Base-by-base conservation (phyloP, 2,888 invertebrate genomes). In the Hyppa rectilinea region DNA sequence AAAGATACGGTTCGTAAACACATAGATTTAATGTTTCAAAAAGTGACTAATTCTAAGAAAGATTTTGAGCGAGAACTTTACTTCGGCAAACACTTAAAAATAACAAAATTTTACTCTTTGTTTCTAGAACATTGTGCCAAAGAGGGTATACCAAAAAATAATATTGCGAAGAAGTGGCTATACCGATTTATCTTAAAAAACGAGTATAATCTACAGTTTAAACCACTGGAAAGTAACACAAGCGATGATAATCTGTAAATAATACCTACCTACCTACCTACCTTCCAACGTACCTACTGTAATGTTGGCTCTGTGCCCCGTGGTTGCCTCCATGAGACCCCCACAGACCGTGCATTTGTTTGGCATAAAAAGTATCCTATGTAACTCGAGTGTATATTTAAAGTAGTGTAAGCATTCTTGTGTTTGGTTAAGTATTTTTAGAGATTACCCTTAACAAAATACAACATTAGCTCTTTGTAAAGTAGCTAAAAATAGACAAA, bases 141-240 rank as follows among this genome's bases (percentile, higher is more conserved):
- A 53, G 26, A 52, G 17, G 0, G 14, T 0, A 45, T 68, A 43
- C 68, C 52, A 29, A 36, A 40, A 23, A 12, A 10, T 36, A 10
- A 53, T 1, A 17, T 53, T 36, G 69, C 40, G 4, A 68, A 69
- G n/a, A 45, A 10, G 9, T 68, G 68, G 43, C 14, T 69, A 10
- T 68, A 68, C 14, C 17, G 67, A 67, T 26, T 9, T 14, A 52
- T 68, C 4, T 68, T 68, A 17, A 68, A 52, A 43, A 68, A 26
- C 0, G 63, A 62, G 63, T 67, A 34, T 43, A 43, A 68, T 26
- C 40, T 43, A 23, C 38, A 38, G 58, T 58, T 67, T 7, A 40
- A 67, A 34, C 67, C 50, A 5, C 26, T 66, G 12, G 50, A 14
- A 68, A 34, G 5, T 36, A 17, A 17, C n/a, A 2, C 5, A 52